phyloP scores from a whole-genome alignment of 1,140 invertebrate genomes.

The Meloidogyne hapla region DNA sequence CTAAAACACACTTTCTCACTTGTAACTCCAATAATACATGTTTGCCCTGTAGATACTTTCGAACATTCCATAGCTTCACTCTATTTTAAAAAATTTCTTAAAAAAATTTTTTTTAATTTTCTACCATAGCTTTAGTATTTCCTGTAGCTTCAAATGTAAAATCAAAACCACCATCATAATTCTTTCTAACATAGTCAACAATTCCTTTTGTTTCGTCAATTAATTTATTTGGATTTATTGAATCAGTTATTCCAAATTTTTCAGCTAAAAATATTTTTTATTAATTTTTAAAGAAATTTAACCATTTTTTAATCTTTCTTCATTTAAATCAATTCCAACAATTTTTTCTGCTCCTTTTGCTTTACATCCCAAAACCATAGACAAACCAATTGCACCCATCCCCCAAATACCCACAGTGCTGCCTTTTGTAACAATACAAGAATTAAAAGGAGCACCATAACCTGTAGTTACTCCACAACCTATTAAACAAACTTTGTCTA shows the following conservation, averaged over 20 bases:
- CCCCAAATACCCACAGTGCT: slow-evolving; percentile 89
- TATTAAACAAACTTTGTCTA: slow-evolving; percentile 89
- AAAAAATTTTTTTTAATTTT: slow-evolving; percentile 95
- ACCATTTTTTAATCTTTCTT: slow-evolving; percentile 71
- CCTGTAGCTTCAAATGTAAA: slow-evolving; percentile 98
- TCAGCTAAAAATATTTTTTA: slow-evolving; percentile 64
- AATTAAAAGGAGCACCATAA: slow-evolving; percentile 84
- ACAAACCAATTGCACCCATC: slow-evolving; percentile 85
- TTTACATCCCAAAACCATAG: slow-evolving; percentile 81
- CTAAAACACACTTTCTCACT: background rate
- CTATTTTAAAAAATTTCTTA: too few relatives aligned
- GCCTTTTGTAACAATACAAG: slow-evolving; percentile 78
- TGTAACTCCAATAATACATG: background rate
- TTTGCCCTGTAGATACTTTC: background rate
- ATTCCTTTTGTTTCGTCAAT: background rate
- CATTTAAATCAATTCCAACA: slow-evolving; percentile 89
- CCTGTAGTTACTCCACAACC: slow-evolving; percentile 82
- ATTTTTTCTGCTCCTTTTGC: slow-evolving; percentile 83
- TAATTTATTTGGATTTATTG: slow-evolving; percentile 66
- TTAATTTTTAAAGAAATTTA: too few relatives aligned
- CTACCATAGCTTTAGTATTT: slow-evolving; percentile 86
- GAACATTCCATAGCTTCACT: background rate
- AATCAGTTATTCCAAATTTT: slow-evolving; percentile 68
- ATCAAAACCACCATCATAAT: slow-evolving; percentile 92
- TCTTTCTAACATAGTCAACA: slow-evolving; percentile 74